phyloP scores from a whole-genome alignment of 35 echinoderm and acorn worm species.

The Heliocidaris erythrogramma region DNA sequence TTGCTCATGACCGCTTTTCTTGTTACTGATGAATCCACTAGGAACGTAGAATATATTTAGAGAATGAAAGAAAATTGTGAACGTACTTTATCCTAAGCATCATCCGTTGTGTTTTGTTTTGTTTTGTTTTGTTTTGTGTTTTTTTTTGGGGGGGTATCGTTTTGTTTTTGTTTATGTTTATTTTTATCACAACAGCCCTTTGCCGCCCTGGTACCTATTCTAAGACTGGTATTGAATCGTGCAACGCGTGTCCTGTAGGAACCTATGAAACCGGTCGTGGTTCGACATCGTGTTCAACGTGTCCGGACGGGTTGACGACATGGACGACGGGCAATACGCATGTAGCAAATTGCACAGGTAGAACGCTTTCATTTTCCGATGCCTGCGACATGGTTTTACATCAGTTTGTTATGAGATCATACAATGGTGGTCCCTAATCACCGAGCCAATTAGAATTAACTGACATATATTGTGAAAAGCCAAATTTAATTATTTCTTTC shows the following conservation, averaged over 20 bases:
- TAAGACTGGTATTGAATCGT: slow-evolving; percentile 53
- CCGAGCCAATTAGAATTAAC: too few species aligned
- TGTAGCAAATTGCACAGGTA: slow-evolving; percentile 56
- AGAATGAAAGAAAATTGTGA: too few species aligned
- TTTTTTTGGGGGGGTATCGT: too few species aligned
- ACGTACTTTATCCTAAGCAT: too few species aligned
- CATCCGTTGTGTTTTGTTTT: not conserved
- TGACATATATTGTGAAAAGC: too few species aligned
- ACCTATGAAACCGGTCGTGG: slow-evolving; percentile 52
- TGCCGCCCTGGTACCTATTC: slow-evolving; percentile 66
- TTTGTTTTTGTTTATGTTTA: not conserved
- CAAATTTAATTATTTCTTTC: too few species aligned
- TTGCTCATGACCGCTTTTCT: too few species aligned
- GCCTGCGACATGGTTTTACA: too few species aligned
- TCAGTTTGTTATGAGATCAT: too few species aligned
- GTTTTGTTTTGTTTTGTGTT: not conserved
- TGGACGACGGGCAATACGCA: slow-evolving; percentile 65
- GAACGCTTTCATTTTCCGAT: not conserved
- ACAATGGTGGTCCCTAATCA: too few species aligned
- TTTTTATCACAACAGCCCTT: not conserved
- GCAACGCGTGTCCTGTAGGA: slow-evolving; percentile 56
- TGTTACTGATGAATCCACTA: too few species aligned
- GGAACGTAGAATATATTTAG: too few species aligned
- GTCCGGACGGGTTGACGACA: slow-evolving; percentile 64
- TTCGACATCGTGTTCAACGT: slow-evolving; percentile 41